These are phyloP conservation scores for Acropora yongei DNA, from an alignment of 64 coral and sea anemone genomes.

Conservation along the genomic window DNA sequence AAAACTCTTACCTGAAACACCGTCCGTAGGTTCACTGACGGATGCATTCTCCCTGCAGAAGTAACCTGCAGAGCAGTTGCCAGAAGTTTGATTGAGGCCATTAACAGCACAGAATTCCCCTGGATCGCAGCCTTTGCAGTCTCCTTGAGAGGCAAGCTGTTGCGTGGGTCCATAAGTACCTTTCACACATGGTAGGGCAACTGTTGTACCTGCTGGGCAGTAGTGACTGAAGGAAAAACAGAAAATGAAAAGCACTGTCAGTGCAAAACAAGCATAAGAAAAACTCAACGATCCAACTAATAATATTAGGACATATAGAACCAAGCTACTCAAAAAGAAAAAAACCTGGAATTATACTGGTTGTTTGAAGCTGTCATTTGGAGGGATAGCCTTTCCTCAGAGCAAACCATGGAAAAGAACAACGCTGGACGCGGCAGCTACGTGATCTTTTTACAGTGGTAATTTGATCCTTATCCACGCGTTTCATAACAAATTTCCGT, in stretches of 20 bases:
- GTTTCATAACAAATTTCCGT: too few relatives aligned
- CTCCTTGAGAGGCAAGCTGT: conserved; percentile 76
- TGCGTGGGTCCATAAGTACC: conserved; percentile 83
- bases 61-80: conserved; percentile 93
- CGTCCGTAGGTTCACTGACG: conserved; percentile 73
- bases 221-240: conserved; percentile 63
- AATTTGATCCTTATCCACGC: too few relatives aligned
- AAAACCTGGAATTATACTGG: too few relatives aligned
- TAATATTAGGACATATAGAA: too few relatives aligned
- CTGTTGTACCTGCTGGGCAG: conserved; percentile 81
- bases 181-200: conserved; percentile 67
- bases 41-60: conserved; percentile 93
- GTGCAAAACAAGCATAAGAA: too few relatives aligned
- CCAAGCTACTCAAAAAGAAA: too few relatives aligned
- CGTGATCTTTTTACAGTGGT: too few relatives aligned
- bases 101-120: conserved; percentile 82
- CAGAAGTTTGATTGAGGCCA: conserved; percentile 84
- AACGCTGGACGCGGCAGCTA: too few relatives aligned
- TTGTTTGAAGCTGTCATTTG: too few relatives aligned
- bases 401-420: too few relatives aligned
- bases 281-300: background rate
- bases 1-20: conserved; percentile 73
- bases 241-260: background rate
- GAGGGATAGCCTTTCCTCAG: too few relatives aligned
- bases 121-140: conserved; percentile 87